These are phyloP conservation scores for Corapipo altera DNA, from an alignment of 2,113 vertebrate genomes.

Conservation along the genomic window DNA sequence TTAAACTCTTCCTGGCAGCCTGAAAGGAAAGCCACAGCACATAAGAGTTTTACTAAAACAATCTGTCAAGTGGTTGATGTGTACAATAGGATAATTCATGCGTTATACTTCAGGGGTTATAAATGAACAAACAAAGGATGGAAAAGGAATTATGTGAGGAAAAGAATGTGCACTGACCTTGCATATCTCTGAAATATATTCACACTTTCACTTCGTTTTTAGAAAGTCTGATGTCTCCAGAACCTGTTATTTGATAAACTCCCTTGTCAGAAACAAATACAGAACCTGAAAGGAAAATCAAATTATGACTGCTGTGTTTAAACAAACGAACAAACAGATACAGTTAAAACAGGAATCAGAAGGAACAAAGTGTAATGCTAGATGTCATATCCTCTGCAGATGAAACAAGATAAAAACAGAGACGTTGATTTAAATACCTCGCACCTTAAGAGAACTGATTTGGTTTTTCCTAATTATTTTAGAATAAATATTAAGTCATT, in stretches of 20 bases:
- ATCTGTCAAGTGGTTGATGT: neutral
- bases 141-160: neutral
- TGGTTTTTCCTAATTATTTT: neutral
- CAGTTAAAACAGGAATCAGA: neutral
- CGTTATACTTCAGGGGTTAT: neutral
- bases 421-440: neutral
- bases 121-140: neutral
- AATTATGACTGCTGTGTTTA: neutral
- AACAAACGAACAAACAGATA: neutral
- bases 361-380: neutral
- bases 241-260: neutral
- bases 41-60: conserved; percentile 2
- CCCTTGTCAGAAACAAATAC: neutral
- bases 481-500: neutral
- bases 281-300: neutral
- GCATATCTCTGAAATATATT: neutral
- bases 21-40: neutral
- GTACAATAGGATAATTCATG: conserved; percentile 5
- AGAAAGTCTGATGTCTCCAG: neutral
- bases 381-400: neutral
- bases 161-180: neutral
- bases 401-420: neutral
- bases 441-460: neutral
- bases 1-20: neutral
- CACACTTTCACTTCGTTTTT: neutral